Percentiles rank a stretch among this genome's conserved stretches.
Conservation (phyloP, 1,140 invertebrate genomes). For the Scaptodrosophila lebanonensis region DNA sequence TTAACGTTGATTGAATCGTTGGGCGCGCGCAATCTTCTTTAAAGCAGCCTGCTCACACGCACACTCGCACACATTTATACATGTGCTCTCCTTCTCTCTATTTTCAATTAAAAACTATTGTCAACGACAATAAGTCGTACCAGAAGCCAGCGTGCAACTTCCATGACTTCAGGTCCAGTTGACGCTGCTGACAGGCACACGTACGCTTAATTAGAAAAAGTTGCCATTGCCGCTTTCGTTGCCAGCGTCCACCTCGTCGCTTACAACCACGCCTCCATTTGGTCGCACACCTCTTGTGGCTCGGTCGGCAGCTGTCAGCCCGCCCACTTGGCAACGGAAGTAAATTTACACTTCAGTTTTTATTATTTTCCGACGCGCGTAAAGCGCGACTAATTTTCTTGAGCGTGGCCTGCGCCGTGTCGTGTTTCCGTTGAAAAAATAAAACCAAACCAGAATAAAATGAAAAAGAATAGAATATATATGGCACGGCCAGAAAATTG, state of each 20-base stretch:
- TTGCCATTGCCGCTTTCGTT: constrained; percentile 24
- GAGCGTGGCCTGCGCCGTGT: constrained; percentile 22
- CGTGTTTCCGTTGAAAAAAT: too few relatives aligned
- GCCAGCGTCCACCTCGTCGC: constrained; percentile 33
- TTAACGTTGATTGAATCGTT: constrained; percentile 69
- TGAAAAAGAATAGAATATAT: too few relatives aligned
- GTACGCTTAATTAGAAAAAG: constrained; percentile 75
- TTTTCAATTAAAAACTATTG: constrained; percentile 74
- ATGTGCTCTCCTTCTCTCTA: neutral
- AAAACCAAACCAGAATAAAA: too few relatives aligned
- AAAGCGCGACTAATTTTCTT: constrained; percentile 69
- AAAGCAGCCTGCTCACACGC: constrained; percentile 8
- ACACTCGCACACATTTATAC: neutral
- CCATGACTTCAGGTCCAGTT: constrained; percentile 30
- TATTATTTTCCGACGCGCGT: constrained; percentile 64
- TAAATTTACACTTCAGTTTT: constrained; percentile 70
- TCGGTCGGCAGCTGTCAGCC: constrained; percentile 38
- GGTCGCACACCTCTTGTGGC: neutral
- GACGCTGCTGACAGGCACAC: constrained; percentile 65
- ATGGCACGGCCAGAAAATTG: constrained; percentile 52
- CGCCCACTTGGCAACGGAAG: constrained; percentile 59
- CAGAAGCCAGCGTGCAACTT: constrained; percentile 40
- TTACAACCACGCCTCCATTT: constrained; percentile 13
- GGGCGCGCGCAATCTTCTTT: constrained; percentile 27
- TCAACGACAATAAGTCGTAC: constrained; percentile 69